Evolutionary conservation across 2,797 vertebrate genomes (phyloP).

Genomic region (Pangasius krempfi): DNA sequence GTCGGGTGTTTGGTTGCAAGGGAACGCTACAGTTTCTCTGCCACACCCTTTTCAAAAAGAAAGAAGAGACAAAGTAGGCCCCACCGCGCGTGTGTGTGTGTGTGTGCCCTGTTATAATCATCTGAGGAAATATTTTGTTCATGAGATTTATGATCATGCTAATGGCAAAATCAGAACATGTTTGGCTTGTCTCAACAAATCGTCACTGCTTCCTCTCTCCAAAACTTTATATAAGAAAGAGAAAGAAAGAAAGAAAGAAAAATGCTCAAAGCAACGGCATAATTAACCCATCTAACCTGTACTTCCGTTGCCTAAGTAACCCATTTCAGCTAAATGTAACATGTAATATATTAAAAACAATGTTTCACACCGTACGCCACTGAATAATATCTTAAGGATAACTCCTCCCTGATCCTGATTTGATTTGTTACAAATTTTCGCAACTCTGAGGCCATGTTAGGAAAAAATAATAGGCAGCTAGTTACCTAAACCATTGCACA

Average conservation of each 20-base stretch:
- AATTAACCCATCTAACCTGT: not conserved
- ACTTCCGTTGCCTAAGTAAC: not conserved
- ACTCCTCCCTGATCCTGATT: not conserved
- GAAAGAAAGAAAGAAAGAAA: not conserved
- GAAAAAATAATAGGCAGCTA: not conserved
- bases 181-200: not conserved
- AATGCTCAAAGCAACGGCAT: not conserved
- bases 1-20: slow-evolving; percentile 75
- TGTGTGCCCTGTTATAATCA: not conserved
- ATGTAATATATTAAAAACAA: not conserved
- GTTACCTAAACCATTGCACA: not conserved
- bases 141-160: slow-evolving; percentile 61
- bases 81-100: not conserved
- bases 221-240: not conserved
- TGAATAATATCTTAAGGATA: not conserved
- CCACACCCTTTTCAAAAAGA: slow-evolving; percentile 73
- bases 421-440: no score
- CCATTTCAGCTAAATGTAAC: not conserved
- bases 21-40: slow-evolving; percentile 70
- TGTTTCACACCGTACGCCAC: not conserved
- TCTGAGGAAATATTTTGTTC: slow-evolving; percentile 18
- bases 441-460: no score
- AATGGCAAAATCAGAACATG: not conserved
- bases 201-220: not conserved
- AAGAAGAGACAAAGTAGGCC: not conserved